Percentiles rank a stretch among this genome's conserved stretches.
Conservation (phyloP, 2,113 vertebrate genomes). For the Odocoileus virginianus region DNA sequence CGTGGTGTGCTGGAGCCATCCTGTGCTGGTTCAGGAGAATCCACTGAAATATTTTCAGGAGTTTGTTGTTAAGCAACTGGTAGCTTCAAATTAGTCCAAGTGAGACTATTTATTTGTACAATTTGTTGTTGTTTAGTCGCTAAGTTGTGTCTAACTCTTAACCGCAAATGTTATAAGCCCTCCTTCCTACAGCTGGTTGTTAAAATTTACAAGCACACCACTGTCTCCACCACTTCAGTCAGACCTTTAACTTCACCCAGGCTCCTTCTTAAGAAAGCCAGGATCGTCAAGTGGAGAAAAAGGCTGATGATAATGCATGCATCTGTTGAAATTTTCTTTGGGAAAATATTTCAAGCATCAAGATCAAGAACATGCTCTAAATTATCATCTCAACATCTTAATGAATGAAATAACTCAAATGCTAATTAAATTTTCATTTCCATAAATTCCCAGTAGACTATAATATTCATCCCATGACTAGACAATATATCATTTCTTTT, state of each 20-base stretch:
- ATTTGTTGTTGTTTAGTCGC: neutral
- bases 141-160: neutral
- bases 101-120: neutral
- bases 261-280: neutral
- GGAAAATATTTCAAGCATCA: neutral
- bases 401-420: neutral
- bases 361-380: constrained; percentile 14
- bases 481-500: neutral
- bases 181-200: neutral
- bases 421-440: constrained; percentile 35
- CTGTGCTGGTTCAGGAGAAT: neutral
- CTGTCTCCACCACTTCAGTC: neutral
- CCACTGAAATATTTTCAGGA: neutral
- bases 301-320: neutral
- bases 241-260: neutral
- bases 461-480: neutral
- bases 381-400: neutral
- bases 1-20: neutral
- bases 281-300: neutral
- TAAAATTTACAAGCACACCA: neutral
- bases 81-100: neutral
- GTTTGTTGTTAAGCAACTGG: neutral
- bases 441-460: constrained; percentile 20
- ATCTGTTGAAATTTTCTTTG: neutral
- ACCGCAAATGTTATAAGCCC: neutral